Percentiles rank a stretch among this genome's conserved stretches.
Evolutionary conservation across 2,888 invertebrate species (phyloP).

Genomic region (Lasioglossum morio): DNA sequence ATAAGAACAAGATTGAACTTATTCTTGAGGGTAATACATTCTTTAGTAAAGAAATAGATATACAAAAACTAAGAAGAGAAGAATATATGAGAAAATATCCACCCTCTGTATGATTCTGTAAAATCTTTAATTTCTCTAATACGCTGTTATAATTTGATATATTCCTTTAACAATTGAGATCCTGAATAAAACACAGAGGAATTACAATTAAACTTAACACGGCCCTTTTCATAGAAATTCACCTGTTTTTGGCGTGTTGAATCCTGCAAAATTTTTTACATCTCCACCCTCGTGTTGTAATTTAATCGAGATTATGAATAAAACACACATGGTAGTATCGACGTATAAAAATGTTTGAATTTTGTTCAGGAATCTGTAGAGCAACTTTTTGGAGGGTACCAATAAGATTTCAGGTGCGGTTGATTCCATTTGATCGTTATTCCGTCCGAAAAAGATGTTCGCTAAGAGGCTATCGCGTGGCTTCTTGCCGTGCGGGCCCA

Average conservation of each 20-base stretch:
- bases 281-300: not conserved
- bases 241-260: too few species aligned
- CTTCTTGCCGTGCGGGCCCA: not conserved
- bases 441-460: not conserved
- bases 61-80: too few species aligned
- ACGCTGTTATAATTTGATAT: not conserved
- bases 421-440: slow-evolving; percentile 6
- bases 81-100: too few species aligned
- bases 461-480: slow-evolving; percentile 22
- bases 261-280: not conserved
- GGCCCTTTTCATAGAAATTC: not conserved
- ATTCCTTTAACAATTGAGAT: not conserved
- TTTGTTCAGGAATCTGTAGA: not conserved
- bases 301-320: not conserved
- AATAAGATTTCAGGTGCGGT: not conserved
- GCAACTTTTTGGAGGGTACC: not conserved
- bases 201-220: not conserved
- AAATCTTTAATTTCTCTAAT: not conserved
- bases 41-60: too few species aligned
- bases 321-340: too few species aligned
- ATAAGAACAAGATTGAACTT: too few species aligned
- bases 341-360: not conserved
- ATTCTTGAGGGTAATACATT: too few species aligned
- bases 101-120: not conserved
- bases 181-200: not conserved